phyloP scores from a whole-genome alignment of 2,888 invertebrate species.

The Phyllotreta striolata region DNA sequence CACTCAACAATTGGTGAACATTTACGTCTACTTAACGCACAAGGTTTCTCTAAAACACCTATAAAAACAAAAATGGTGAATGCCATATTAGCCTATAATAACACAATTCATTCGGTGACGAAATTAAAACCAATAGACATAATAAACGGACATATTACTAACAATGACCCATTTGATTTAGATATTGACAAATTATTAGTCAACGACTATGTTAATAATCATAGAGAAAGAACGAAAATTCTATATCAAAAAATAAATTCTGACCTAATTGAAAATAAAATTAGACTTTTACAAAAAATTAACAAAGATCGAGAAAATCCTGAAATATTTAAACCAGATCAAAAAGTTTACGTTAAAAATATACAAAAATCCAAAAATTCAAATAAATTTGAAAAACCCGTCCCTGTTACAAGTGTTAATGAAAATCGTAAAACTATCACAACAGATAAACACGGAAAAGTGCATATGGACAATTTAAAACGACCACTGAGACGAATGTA shows the following conservation, averaged over 20 bases:
- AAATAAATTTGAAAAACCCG: conserved; percentile 9
- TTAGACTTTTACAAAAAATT: too few relatives aligned
- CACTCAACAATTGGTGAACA: conserved; percentile 2
- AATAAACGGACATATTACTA: conserved; percentile 14
- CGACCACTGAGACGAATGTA: too few relatives aligned
- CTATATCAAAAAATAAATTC: too few relatives aligned
- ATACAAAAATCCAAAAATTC: conserved; percentile 6
- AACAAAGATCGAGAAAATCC: too few relatives aligned
- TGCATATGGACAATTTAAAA: neutral
- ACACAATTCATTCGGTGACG: conserved; percentile 17
- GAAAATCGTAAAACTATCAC: conserved; percentile 1
- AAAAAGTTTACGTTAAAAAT: conserved; percentile 7
- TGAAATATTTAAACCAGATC: neutral
- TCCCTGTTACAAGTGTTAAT: conserved; percentile 4
- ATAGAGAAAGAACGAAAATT: too few relatives aligned
- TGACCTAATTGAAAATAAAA: too few relatives aligned
- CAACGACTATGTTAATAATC: too few relatives aligned
- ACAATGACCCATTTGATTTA: conserved; percentile 17
- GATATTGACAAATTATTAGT: neutral
- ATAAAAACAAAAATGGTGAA: conserved; percentile 9
- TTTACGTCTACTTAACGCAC: neutral
- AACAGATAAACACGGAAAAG: neutral
- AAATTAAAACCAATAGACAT: conserved; percentile 20
- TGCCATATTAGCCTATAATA: conserved; percentile 23
- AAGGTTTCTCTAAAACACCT: neutral